Evolutionary conservation across 2,797 vertebrate genomes (phyloP), one percentile per base, ranked within the genome.

Genomic region (Phaenicophaeus curvirostris): DNA sequence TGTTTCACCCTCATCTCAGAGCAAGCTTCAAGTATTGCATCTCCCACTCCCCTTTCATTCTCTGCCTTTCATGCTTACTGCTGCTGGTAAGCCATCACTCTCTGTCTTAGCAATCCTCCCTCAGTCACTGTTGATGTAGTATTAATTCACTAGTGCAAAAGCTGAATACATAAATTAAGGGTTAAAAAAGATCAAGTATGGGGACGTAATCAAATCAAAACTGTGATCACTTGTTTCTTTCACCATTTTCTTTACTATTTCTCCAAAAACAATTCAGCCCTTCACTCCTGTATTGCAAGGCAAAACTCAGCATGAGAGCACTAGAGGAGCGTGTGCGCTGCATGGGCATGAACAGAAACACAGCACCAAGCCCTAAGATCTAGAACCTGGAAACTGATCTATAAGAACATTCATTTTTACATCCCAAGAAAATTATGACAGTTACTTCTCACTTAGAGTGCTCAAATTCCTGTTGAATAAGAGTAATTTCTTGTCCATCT

Each of bases 401-500:
- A 1, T 77, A 46, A 89, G 37, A 33, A 76, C 54, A 25, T 28
- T 76, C 28, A 15, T 67, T 88, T 80, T 88, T 65, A 27, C 28
- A 69, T 55, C n/a, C 21, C 76, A 85, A 53, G 61, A 82, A 81
- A 81, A 90, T 79, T 55, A 23, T 82, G 27, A 72, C 33, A 37
- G 42, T 87, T 55, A 65, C 53, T 95, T 95, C 86, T 95, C 83
- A 58, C 66, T 91, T n/a, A 35, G 42, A 87, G 53, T 0, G 0
- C 59, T 10, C 54, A 59, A 63, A 92, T 84, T 92, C 71, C 46
- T 90, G 61, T 92, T 95, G 93, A 95, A 69, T 94, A 93, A 91
- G 87, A 96, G 71, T 91, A 85, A 76, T 63, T 95, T 35, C 85
- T 80, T 80, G 61, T 93, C 90, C 95, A 95, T 96, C 94, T 97